Base-by-base conservation (phyloP, 1,140 invertebrate genomes). In the Oryctes rhinoceros region DNA sequence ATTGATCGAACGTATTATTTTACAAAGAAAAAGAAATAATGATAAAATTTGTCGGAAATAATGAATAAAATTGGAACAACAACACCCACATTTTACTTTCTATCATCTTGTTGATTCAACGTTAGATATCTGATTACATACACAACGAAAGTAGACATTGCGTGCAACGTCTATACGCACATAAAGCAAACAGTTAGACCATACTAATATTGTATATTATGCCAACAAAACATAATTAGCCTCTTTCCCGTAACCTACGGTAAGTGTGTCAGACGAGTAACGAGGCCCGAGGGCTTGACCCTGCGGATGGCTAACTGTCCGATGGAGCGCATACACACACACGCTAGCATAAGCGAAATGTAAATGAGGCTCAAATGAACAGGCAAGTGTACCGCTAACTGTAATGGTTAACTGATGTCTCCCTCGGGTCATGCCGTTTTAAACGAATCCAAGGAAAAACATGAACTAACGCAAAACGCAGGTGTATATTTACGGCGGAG, bases 251-350 rank as follows among this genome's bases (percentile, higher is more conserved):
- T 65, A 79, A 79, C 78, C 65, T 74, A 67, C 62, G 78, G 39
- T 79, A 82, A 80, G 81, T 82, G 81, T 82, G 81, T 82, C 81
- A 82, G 81, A 82, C 81, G 79, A 65, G 78, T 79, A 74, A 53
- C 79, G 62, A 18, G 71, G 81, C 79, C 79, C 53, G 24, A 53
- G 79, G 81, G 79, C 71, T 82, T 82, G 81, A 82, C 81, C 81
- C 81, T 80, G 77, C 79, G 79, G 79, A 80, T 71, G 79, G 81
- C 77, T 80, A 82, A 82, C 81, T 78, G 81, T 82, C 78, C 81
- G 59, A 48, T 74, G 67, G 53, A 78, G 65, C 65, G 65, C 65
- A 71, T 37, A 71, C 65, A 71, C 35, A 71, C 37, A 79, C 35
- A 44, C 78, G 35, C 7, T 79, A 37, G 79, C 39, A n/a, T 18